Conservation (phyloP, 2,797 vertebrate species). For the Gastrophryne carolinensis region DNA sequence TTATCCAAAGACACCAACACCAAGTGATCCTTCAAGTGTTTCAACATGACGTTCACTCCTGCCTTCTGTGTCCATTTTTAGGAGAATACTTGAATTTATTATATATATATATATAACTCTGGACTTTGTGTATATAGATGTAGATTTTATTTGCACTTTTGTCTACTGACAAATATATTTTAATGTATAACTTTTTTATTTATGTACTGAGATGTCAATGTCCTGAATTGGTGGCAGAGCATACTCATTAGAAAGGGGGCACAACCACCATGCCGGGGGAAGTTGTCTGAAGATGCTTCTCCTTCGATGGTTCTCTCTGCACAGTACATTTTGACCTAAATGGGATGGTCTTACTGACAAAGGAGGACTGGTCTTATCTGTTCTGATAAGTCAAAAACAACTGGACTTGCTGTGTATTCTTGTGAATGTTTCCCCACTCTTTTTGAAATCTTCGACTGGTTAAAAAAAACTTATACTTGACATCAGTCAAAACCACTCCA, state of each 20-base stretch:
- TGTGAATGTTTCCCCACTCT: no score
- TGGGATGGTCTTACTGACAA: no score
- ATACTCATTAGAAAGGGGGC: not conserved
- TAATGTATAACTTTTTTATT: not conserved
- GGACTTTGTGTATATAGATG: constrained; percentile 25
- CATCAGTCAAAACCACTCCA: no score
- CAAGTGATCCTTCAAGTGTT: not conserved
- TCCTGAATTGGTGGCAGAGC: not conserved
- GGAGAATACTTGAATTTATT: constrained; percentile 42
- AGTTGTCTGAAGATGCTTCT: no score
- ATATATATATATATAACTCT: no score
- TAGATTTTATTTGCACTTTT: constrained; percentile 8
- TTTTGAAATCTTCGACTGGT: no score
- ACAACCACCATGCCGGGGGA: not conserved
- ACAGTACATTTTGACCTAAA: no score
- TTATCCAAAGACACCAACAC: not conserved
- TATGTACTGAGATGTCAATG: not conserved
- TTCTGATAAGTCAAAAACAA: no score
- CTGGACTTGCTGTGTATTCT: no score
- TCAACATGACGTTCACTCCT: not conserved
- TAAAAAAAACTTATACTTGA: no score
- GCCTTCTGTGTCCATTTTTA: constrained; percentile 16
- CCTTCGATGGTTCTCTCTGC: no score
- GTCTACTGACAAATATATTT: not conserved
- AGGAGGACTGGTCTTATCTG: no score